These are phyloP conservation scores for Scytalopus superciliaris DNA, from an alignment of 2,113 vertebrate species.

Conservation along the genomic window DNA sequence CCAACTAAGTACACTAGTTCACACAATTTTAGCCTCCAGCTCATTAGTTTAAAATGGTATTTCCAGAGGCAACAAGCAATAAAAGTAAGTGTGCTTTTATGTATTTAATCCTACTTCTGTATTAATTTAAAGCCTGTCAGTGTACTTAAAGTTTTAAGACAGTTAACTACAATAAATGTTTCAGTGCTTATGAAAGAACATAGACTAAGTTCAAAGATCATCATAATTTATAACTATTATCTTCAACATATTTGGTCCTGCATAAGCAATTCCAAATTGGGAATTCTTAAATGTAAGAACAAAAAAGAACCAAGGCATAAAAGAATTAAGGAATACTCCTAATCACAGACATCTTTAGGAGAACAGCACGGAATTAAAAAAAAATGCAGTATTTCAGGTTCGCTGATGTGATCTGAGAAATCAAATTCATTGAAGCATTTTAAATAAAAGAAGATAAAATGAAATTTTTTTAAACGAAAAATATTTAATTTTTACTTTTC, in stretches of 20 bases:
- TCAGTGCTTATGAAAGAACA: not conserved
- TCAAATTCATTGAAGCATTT: not conserved
- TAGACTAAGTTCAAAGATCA: not conserved
- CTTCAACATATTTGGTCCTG: not conserved
- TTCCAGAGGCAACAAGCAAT: not conserved
- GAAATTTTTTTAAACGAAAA: not conserved
- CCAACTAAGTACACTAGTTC: not conserved
- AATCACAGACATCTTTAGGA: not conserved
- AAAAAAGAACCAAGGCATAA: not conserved
- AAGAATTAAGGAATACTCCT: not conserved
- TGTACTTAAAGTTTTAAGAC: not conserved
- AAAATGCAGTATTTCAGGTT: not conserved
- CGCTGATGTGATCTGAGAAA: not conserved
- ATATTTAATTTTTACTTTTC: not conserved
- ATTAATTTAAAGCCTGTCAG: constrained; percentile 1
- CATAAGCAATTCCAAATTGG: not conserved
- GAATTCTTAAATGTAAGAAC: not conserved
- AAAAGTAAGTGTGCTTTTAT: constrained; percentile 1
- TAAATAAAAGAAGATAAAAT: not conserved
- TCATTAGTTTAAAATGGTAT: not conserved
- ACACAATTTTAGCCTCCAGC: not conserved
- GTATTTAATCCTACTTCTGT: not conserved
- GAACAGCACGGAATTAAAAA: not conserved
- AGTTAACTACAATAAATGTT: not conserved
- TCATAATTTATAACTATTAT: not conserved